Conservation (phyloP, 2,888 invertebrate genomes). For the Sylvicola fuscatus region DNA sequence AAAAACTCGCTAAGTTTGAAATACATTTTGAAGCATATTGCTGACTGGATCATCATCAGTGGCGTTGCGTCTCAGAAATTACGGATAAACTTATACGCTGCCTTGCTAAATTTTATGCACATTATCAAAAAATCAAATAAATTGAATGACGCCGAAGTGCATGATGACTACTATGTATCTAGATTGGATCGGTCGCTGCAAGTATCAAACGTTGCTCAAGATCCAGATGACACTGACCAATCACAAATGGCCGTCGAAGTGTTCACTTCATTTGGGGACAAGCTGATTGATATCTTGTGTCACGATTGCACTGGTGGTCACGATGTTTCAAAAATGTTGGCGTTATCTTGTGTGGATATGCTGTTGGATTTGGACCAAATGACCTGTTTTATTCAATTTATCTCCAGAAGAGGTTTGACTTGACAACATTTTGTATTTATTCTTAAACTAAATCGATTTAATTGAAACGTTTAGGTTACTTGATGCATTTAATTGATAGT, state of each 20-base stretch:
- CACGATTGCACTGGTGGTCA: conserved; percentile 76
- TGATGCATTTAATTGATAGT: conserved; percentile 66
- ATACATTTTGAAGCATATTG: conserved; percentile 50
- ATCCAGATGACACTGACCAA: conserved; percentile 18
- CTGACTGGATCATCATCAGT: conserved; percentile 66
- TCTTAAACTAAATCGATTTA: not conserved
- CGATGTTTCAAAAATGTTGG: conserved; percentile 76
- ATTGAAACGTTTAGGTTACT: conserved; percentile 31
- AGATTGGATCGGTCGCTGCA: conserved; percentile 42
- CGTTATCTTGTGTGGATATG: conserved; percentile 61
- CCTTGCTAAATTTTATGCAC: conserved; percentile 59
- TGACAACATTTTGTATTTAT: not conserved
- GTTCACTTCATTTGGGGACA: conserved; percentile 56
- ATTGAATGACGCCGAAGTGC: not conserved
- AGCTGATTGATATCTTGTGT: conserved; percentile 59
- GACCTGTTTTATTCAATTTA: conserved; percentile 39
- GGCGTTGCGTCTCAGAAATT: conserved; percentile 67
- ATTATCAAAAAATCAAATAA: conserved; percentile 33
- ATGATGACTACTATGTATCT: conserved; percentile 33
- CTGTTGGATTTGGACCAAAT: conserved; percentile 54
- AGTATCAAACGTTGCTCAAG: conserved; percentile 38
- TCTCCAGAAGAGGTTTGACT: conserved; percentile 32
- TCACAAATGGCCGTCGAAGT: conserved; percentile 31
- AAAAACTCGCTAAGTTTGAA: conserved; percentile 45
- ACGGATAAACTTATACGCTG: conserved; percentile 69